Evolutionary conservation across 1,140 invertebrate species (phyloP).

Genomic region (Aphelenchoides besseyi): DNA sequence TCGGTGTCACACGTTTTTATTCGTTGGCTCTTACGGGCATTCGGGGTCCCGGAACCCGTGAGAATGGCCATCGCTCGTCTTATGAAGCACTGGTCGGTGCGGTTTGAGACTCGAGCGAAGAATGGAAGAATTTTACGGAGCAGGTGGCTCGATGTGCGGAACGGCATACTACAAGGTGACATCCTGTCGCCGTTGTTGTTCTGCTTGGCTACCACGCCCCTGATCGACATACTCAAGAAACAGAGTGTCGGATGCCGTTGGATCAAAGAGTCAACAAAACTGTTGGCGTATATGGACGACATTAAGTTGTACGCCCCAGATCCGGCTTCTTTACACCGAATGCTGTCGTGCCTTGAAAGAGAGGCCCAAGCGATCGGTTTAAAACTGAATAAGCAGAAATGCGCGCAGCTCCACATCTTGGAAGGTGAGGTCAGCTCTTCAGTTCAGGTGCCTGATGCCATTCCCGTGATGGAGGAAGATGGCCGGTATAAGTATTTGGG

Average conservation of each 20-base stretch:
- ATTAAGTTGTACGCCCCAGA: slow-evolving; percentile 27
- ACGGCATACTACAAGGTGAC: slow-evolving; percentile 43
- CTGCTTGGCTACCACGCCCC: slow-evolving; percentile 26
- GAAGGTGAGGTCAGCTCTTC: background rate
- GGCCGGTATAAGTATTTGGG: slow-evolving; percentile 32
- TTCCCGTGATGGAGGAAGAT: slow-evolving; percentile 14
- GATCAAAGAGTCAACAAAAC: slow-evolving; percentile 22
- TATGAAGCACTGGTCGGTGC: slow-evolving; percentile 35
- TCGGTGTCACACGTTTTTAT: slow-evolving; percentile 39
- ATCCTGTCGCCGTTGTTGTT: slow-evolving; percentile 39
- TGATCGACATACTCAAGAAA: slow-evolving; percentile 18
- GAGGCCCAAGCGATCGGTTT: slow-evolving; percentile 27
- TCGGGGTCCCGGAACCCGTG: background rate
- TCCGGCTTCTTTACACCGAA: background rate
- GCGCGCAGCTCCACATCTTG: slow-evolving; percentile 16
- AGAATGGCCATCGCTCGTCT: background rate
- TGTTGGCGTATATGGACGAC: slow-evolving; percentile 46
- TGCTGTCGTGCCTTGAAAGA: background rate
- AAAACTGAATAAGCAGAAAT: slow-evolving; percentile 21
- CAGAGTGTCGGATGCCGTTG: background rate
- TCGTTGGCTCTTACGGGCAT: slow-evolving; percentile 16
- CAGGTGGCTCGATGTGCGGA: slow-evolving; percentile 19
- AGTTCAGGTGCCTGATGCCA: slow-evolving; percentile 1
- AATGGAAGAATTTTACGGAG: slow-evolving; percentile 16
- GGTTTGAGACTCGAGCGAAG: slow-evolving; percentile 22